Percentiles rank a stretch among this genome's conserved stretches.
Conservation (phyloP, 2,113 vertebrate species). For the Dromiciops gliroides region DNA sequence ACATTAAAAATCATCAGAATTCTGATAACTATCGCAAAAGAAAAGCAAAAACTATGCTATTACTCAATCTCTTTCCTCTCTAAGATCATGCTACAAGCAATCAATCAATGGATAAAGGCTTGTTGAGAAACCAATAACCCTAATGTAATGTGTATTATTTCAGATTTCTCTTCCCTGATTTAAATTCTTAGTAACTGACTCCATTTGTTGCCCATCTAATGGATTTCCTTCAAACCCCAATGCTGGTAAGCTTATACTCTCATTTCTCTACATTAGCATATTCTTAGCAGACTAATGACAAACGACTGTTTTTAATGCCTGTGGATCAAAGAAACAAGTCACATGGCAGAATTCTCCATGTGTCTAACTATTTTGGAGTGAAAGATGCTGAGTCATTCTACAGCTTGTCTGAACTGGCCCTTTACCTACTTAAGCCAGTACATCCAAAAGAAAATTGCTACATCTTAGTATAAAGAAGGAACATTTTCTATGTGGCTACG, state of each 20-base stretch:
- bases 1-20: background rate
- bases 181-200: background rate
- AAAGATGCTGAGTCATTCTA: conserved; percentile 55
- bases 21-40: background rate
- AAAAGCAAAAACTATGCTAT: background rate
- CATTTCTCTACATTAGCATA: background rate
- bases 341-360: background rate
- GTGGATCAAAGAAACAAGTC: background rate
- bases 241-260: background rate
- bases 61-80: background rate
- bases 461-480: background rate
- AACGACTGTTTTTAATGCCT: background rate
- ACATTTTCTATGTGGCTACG: background rate
- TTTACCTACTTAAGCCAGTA: background rate
- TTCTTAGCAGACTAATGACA: background rate
- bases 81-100: background rate
- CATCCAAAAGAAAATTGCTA: background rate
- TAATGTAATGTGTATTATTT: background rate
- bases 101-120: background rate
- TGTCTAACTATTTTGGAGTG: background rate
- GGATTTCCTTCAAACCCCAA: background rate
- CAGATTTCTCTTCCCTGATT: background rate
- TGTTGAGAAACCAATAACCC: background rate
- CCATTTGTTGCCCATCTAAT: background rate
- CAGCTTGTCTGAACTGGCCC: background rate